These are phyloP conservation scores for Schizothorax lantsangensis DNA, from an alignment of 2,797 vertebrate species.

Conservation along the genomic window DNA sequence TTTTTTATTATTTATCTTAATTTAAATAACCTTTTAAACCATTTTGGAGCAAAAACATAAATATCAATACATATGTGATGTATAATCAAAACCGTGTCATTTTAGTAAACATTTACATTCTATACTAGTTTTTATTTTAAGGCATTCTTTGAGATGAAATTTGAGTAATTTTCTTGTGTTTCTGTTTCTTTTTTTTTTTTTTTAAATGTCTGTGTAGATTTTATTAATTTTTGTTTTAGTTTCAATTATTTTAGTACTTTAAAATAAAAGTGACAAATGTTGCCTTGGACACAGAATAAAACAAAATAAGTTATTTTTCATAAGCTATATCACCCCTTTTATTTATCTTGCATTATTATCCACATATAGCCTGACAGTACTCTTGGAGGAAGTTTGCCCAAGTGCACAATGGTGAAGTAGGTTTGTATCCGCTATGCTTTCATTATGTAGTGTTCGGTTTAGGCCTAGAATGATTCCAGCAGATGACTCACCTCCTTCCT, in stretches of 20 bases:
- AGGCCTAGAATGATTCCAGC: background rate
- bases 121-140: background rate
- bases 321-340: background rate
- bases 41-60: background rate
- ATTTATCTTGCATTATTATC: background rate
- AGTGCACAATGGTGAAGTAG: background rate
- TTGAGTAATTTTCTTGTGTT: background rate
- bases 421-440: background rate
- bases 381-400: background rate
- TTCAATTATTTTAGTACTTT: background rate
- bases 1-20: background rate
- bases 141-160: background rate
- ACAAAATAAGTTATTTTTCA: background rate
- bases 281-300: background rate
- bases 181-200: background rate
- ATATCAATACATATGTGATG: background rate
- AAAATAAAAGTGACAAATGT: background rate
- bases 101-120: background rate
- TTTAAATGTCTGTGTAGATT: background rate
- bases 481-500: conserved; percentile 83
- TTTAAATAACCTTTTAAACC: background rate
- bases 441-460: background rate
- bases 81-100: background rate
- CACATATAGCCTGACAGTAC: background rate
- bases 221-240: background rate